Base-by-base conservation (phyloP, 2,113 vertebrate species). In the Callocephalon fimbriatum region DNA sequence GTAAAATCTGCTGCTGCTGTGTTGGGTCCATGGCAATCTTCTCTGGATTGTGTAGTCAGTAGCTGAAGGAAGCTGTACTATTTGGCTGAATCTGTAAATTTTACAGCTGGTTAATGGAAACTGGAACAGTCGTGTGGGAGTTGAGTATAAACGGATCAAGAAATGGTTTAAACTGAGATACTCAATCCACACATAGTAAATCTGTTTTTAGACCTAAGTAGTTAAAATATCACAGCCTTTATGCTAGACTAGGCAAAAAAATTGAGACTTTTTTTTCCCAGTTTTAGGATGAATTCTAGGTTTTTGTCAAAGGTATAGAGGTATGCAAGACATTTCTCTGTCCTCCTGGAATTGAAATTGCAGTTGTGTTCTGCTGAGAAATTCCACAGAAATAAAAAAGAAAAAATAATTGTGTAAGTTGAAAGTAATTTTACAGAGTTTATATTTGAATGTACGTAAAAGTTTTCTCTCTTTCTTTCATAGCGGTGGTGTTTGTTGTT, bases 401-500 rank as follows among this genome's bases (percentile, higher is more conserved):
- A 72, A 65, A 67, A 65, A 81, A 9, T 5, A 44, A 15, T 10
- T n/a, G 4, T 73, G 7, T 79, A 61, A 74, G 7, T 19, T 68
- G 37, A 80, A 90, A 86, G 27, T 74, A 51, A n/a, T 62, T 71
- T 63, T 35, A 37, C 16, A 35, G 12, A 32, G 10, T 61, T 75
- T 70, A 6, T 84, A 48, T 78, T 18, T 82, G 35, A 82, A 50
- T 23, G 4, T 50, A 6, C 48, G 8, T 94, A 45, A 73, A 95
- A 79, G 5, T 8, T 92, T 76, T 81, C 7, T 66, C 18, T 73
- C 29, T 88, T 40, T 86, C 79, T 86, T 97, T 81, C 65, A 35
- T 96, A 99, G 99, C 99, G 63, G 99, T 99, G 97, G 98, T 99
- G 90, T 99, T 99, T 94, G 99, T 99, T 94, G 98, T 99, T 75